Conservation (phyloP, 2,113 vertebrate species). For the Mobula hypostoma region DNA sequence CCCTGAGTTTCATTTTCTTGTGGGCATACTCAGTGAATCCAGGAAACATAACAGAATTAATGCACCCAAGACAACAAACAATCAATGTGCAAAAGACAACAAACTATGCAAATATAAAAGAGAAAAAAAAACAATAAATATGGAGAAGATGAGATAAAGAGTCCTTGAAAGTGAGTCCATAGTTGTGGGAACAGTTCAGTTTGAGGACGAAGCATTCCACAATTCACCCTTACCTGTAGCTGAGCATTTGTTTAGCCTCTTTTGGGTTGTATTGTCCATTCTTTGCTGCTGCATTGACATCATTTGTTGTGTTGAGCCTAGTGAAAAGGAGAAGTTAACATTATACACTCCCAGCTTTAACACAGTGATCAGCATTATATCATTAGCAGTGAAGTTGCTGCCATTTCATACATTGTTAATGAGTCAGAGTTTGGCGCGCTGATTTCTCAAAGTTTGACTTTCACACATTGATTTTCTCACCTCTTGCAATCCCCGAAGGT, state of each 20-base stretch:
- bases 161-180: too few relatives aligned
- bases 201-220: neutral
- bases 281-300: slow-evolving; percentile 31
- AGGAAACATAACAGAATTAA: too few relatives aligned
- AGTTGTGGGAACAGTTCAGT: too few relatives aligned
- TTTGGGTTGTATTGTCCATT: slow-evolving; percentile 32
- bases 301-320: slow-evolving; percentile 30
- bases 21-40: too few relatives aligned
- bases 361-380: neutral
- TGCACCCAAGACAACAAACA: too few relatives aligned
- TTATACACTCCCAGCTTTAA: neutral
- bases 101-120: too few relatives aligned
- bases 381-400: neutral
- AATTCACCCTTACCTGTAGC: slow-evolving; percentile 23
- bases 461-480: neutral
- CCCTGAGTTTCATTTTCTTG: too few relatives aligned
- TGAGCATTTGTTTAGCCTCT: slow-evolving; percentile 33
- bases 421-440: neutral
- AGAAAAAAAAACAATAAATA: too few relatives aligned
- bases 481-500: too few relatives aligned
- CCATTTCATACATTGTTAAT: neutral
- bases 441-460: neutral
- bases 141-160: too few relatives aligned
- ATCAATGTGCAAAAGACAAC: too few relatives aligned
- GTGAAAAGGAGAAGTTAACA: neutral